These are phyloP conservation scores for Achroia grisella DNA, from an alignment of 1,140 invertebrate species.

Conservation along the genomic window DNA sequence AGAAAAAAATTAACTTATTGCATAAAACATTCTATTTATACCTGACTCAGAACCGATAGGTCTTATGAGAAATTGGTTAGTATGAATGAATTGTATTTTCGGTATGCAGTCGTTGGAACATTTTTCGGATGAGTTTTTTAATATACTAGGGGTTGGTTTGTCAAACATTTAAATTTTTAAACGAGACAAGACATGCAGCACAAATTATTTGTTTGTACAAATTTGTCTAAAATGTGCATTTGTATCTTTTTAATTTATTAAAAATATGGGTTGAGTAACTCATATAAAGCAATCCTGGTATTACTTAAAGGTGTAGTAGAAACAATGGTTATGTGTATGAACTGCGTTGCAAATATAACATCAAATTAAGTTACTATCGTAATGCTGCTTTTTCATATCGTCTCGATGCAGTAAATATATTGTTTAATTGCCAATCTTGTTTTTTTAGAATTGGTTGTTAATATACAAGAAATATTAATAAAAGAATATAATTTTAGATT, in stretches of 20 bases:
- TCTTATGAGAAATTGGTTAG: conserved; percentile 11
- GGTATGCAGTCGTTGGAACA: conserved; percentile 15
- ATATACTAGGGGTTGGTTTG: conserved; percentile 47
- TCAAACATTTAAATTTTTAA: conserved; percentile 67
- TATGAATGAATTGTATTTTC: conserved; percentile 18
- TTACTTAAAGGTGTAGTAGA: not conserved
- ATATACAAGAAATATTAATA: too few relatives aligned
- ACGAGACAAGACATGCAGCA: conserved; percentile 39
- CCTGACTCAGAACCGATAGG: conserved; percentile 12
- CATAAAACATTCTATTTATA: conserved; percentile 11
- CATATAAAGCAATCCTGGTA: not conserved
- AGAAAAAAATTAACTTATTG: conserved; percentile 3
- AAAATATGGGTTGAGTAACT: too few relatives aligned
- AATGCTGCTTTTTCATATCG: too few relatives aligned
- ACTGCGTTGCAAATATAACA: too few relatives aligned
- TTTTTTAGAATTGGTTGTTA: too few relatives aligned
- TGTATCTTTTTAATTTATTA: not conserved
- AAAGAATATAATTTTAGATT: too few relatives aligned
- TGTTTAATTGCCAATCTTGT: too few relatives aligned
- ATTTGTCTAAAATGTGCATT: conserved; percentile 29
- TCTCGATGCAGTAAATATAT: too few relatives aligned
- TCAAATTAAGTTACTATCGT: too few relatives aligned
- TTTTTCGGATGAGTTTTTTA: conserved; percentile 46
- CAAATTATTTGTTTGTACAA: conserved; percentile 55
- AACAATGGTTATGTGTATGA: too few relatives aligned